Percentiles rank a stretch among this genome's conserved stretches.
These are phyloP conservation scores for Pangasius krempfi DNA, from an alignment of 2,797 vertebrate genomes.

Conservation along the genomic window DNA sequence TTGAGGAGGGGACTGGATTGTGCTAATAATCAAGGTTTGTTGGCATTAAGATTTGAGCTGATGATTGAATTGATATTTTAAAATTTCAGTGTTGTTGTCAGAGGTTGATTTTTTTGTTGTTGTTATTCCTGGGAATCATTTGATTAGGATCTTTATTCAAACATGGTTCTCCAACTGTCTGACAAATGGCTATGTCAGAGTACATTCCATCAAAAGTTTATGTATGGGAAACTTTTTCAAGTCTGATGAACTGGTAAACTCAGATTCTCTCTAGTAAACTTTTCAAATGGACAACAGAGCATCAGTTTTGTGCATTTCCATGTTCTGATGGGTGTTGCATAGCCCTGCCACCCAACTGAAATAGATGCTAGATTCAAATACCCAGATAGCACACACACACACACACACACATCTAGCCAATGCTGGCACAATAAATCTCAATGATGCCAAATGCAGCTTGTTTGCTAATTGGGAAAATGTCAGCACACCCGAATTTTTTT, in stretches of 20 bases:
- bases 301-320: background rate
- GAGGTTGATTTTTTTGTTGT: background rate
- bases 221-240: background rate
- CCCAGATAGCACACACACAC: background rate
- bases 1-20: background rate
- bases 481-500: background rate
- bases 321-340: background rate
- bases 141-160: background rate
- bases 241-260: background rate
- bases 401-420: conserved; percentile 1
- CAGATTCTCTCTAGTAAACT: background rate
- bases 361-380: conserved; percentile 6
- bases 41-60: background rate
- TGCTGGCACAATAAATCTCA: background rate
- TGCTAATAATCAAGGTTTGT: background rate
- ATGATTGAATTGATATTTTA: background rate
- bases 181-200: background rate
- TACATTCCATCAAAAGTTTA: background rate
- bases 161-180: background rate
- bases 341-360: background rate
- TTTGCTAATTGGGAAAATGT: conserved; percentile 18
- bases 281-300: background rate
- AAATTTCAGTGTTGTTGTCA: background rate
- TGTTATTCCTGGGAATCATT: background rate
- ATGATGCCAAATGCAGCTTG: background rate